Evolutionary conservation across 2,797 vertebrate genomes (phyloP), one percentile per base, ranked within the genome.

Genomic region (Karalla daura): DNA sequence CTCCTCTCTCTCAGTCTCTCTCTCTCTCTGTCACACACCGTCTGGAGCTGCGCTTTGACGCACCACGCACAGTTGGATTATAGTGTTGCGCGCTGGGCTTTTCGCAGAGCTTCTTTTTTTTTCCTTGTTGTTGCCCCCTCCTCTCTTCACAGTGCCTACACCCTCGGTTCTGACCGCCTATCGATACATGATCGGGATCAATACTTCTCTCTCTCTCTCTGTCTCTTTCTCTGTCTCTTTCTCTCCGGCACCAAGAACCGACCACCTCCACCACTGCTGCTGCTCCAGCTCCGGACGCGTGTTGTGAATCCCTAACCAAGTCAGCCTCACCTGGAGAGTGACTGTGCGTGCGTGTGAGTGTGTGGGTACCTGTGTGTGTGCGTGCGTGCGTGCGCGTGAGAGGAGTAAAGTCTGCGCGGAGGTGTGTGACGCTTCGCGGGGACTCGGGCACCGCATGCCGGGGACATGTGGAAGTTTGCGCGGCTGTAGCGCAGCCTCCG

Each of bases 391-490:
- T 71, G 76, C 41, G 50, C 21, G 39, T 9, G 27, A 28, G 47
- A 40, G 62, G 35, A 40, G 37, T 60, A 5, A 77, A 76, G 81
- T 73, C 74, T 78, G 70, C 67, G 51, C 39, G 39, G 23, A 53
- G 32, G 28, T 56, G 66, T 49, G 40, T 63, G 76, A 51, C 52
- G 28, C 67, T 44, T 54, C 63, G 70, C 70, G 62, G 69, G 62
- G 80, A 81, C 78, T 82, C 74, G 80, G 66, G 74, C 83, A 86
- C 85, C 80, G 88, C 85, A 88, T 85, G 86, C 86, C 88, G 89
- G 67, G 81, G 87, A 88, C 89, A 92, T 92, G 91, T 90, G 91
- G 86, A 92, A 92, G 86, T 92, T 91, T 86, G 83, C 74, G 81
- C 87, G 80, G 82, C 89, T 91, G 78, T 91, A 92, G 89, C 85